Conservation (phyloP, 2,797 vertebrate species). For the Leucoraja ocellata region DNA sequence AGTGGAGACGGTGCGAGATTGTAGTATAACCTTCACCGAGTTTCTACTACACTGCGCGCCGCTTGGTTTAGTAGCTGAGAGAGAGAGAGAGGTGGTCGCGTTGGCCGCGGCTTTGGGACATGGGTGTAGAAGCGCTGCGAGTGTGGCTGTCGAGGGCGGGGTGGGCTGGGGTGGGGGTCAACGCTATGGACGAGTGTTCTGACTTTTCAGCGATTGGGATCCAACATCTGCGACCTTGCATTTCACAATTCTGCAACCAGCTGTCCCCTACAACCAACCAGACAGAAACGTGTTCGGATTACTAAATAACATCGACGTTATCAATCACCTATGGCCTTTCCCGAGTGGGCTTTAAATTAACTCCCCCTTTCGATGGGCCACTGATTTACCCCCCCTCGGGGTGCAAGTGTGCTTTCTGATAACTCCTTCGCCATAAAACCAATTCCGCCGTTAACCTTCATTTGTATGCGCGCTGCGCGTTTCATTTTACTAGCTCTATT, state of each 20-base stretch:
- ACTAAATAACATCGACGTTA: slow-evolving; percentile 49
- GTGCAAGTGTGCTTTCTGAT: neutral
- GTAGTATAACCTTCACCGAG: neutral
- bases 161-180: no score
- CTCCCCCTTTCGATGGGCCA: neutral
- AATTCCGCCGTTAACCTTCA: neutral
- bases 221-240: slow-evolving; percentile 50
- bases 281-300: slow-evolving; percentile 48
- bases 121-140: neutral
- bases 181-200: neutral
- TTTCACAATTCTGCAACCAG: slow-evolving; percentile 55
- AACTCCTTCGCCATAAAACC: neutral
- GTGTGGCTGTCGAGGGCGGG: neutral
- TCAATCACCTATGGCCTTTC: slow-evolving; percentile 35
- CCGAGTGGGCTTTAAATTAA: slow-evolving; percentile 47
- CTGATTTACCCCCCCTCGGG: neutral
- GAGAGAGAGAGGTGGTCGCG: neutral
- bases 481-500: neutral
- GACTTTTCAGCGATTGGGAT: slow-evolving; percentile 43
- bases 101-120: no score
- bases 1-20: neutral
- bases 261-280: slow-evolving; percentile 50
- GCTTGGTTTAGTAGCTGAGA: neutral
- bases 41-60: neutral
- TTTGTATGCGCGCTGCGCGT: neutral